Evolutionary conservation across 1,140 invertebrate genomes (phyloP), one percentile per base, ranked within the genome.

Genomic region (Chironomus tepperi): DNA sequence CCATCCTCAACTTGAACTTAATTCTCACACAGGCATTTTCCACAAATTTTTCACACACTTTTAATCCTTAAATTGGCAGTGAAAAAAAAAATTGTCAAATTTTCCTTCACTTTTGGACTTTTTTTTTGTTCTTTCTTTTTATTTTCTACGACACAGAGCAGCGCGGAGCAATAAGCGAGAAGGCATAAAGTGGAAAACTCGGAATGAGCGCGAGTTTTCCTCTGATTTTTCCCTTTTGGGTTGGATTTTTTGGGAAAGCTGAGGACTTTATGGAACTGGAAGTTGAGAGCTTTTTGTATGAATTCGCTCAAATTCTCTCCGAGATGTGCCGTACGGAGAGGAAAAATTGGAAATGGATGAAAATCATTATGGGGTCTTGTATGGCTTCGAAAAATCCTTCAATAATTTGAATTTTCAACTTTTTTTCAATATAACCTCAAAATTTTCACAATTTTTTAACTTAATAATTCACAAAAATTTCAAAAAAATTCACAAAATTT

Each of bases 171-270:
- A 57, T 34, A 57, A 57, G 47, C 47, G 47, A 57, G 47, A 57
- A 57, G 47, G 47, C 47, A 57, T 57, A 57, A 57, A 57, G 47
- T 57, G 47, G 47, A 57, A 57, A 57, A 57, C 47, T 57, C 47
- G 47, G 47, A 57, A 57, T 57, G 47, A 57, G 47, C 47, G 47
- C 47, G 47, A 57, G 24, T 34, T 34, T 57, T 57, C 15, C 47
- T 47, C 8, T 10, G n/a, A n/a, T 57, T 15, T 57, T 12, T 34
- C 24, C 24, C 24, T 34, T 34, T 34, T 34, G 24, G 24, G 24
- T 34, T 34, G 24, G 5, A n/a, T n/a, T n/a, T n/a, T 34, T 34
- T 34, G 24, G 24, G 24, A 34, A 34, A 34, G 24, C 24, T 34
- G 24, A 34, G 24, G 24, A 34, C 24, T 1, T 34, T 34, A n/a